Base-by-base conservation (phyloP, 2,888 invertebrate species). In the Ptychoptera albimana region DNA sequence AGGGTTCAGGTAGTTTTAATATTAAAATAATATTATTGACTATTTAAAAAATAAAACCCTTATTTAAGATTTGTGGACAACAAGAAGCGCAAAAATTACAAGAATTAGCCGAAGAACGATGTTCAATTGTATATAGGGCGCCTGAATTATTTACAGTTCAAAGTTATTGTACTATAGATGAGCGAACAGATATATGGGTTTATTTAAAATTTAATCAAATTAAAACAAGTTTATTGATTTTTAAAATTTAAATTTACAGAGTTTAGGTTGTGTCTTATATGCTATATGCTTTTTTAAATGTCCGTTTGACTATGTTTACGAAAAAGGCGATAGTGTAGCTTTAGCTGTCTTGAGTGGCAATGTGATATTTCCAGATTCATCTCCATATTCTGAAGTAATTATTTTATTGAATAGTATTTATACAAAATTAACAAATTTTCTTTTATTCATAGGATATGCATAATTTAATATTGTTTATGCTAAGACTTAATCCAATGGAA, bases 131-230 rank as follows among this genome's bases (percentile, higher is more conserved):
- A 3, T 92, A 87, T 58, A 68, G 86, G 53, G 85, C 89, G 1
- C 91, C 91, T 1, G 91, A 91, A 61, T 65, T 92, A 42, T 92
- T 91, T 57, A 79, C 79, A 53, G 85, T 89, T 9, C 82, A 87
- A 62, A 78, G 79, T 47, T 80, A 83, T 55, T 77, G 81, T 54
- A 75, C 77, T 53, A 74, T 91, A 45, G 86, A 87, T 59, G 84
- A 88, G 61, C 67, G 84, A 50, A 83, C 84, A 32, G 89, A 91
- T 64, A 80, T 89, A 56, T 91, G 89, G 89, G 64, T 64, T 41
- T 48, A 47, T 31, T 1, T 14, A 82, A 82, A 44, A 15, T 12
- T 14, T 35, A 5, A 23, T 23, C 23, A 5, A 5, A 23, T 23
- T 23, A 3, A 40, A 35, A 4, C 42, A 13, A 41, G 37, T 5